A percentile compares a stretch with the other conserved stretches of the same genome.
These are phyloP conservation scores for Ganaspis brasiliensis DNA, from an alignment of 2,888 invertebrate species.

Conservation along the genomic window DNA sequence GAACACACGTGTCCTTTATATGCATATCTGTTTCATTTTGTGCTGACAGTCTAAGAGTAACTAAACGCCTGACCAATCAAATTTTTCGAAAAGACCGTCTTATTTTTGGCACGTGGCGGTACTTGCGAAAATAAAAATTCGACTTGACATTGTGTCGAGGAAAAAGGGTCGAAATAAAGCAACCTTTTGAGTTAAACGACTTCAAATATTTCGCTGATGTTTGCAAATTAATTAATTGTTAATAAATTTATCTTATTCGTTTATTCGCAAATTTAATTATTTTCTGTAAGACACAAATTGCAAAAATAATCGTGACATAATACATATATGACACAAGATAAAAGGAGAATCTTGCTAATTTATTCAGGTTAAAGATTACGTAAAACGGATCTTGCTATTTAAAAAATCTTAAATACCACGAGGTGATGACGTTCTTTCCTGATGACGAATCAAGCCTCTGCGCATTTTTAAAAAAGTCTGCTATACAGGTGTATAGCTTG, in stretches of 20 bases:
- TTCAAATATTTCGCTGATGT: not conserved
- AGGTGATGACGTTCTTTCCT: slow-evolving; percentile 22
- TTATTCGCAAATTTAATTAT: too few species aligned
- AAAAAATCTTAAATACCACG: not conserved
- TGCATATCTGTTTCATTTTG: not conserved
- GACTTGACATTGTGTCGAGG: too few species aligned
- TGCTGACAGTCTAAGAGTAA: not conserved
- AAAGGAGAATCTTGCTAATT: not conserved
- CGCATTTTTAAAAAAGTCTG: slow-evolving; percentile 20
- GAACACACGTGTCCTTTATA: slow-evolving; percentile 7
- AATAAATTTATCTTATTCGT: too few species aligned
- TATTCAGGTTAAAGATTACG: not conserved
- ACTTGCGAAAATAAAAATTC: not conserved
- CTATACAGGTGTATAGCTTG: not conserved
- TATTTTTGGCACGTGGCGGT: not conserved
- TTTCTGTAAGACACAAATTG: too few species aligned
- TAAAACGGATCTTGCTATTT: slow-evolving; percentile 19
- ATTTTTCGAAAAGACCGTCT: slow-evolving; percentile 1
- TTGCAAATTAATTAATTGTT: not conserved
- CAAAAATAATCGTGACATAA: not conserved
- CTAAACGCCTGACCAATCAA: slow-evolving; percentile 12
- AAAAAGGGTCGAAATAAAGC: too few species aligned
- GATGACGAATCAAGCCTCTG: slow-evolving; percentile 25
- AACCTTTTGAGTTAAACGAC: too few species aligned
- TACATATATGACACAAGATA: slow-evolving; percentile 10